Conservation (phyloP, 2,888 invertebrate species). For the Zygaena filipendulae region DNA sequence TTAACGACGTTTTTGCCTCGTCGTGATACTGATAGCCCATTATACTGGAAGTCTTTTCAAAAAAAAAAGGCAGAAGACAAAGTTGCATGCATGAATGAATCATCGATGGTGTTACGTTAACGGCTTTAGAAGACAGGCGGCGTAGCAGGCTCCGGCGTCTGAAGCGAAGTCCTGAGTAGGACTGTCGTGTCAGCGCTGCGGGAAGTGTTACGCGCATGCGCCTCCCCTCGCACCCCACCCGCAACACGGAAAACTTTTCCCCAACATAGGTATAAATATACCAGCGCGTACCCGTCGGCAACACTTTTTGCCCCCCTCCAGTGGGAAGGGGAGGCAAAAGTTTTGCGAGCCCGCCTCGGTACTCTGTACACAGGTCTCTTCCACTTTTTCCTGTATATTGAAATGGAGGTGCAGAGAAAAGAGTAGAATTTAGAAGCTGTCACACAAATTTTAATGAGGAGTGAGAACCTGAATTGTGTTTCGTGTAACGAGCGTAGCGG, state of each 20-base stretch:
- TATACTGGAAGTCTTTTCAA: too few relatives aligned
- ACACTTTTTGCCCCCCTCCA: constrained; percentile 59
- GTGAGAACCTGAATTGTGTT: constrained; percentile 47
- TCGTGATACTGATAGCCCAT: too few relatives aligned
- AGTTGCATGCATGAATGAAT: too few relatives aligned
- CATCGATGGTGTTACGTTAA: not conserved
- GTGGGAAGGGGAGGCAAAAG: constrained; percentile 56
- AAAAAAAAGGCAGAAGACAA: too few relatives aligned
- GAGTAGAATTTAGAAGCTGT: constrained; percentile 67
- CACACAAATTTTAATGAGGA: constrained; percentile 68
- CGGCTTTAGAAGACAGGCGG: constrained; percentile 9
- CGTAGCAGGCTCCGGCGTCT: constrained; percentile 29
- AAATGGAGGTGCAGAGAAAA: constrained; percentile 68
- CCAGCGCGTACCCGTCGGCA: constrained; percentile 60
- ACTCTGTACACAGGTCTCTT: constrained; percentile 64
- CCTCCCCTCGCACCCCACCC: constrained; percentile 38
- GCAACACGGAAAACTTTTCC: constrained; percentile 69
- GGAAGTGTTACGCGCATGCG: constrained; percentile 49
- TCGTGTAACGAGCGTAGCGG: constrained; percentile 39
- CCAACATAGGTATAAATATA: constrained; percentile 63
- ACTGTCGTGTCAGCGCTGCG: constrained; percentile 55
- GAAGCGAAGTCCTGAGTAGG: constrained; percentile 40
- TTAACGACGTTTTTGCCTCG: too few relatives aligned
- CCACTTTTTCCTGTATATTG: constrained; percentile 69
- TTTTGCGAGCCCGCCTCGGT: constrained; percentile 60